phyloP scores from a whole-genome alignment of 2,797 vertebrate genomes.

The Carcharodon carcharias region DNA sequence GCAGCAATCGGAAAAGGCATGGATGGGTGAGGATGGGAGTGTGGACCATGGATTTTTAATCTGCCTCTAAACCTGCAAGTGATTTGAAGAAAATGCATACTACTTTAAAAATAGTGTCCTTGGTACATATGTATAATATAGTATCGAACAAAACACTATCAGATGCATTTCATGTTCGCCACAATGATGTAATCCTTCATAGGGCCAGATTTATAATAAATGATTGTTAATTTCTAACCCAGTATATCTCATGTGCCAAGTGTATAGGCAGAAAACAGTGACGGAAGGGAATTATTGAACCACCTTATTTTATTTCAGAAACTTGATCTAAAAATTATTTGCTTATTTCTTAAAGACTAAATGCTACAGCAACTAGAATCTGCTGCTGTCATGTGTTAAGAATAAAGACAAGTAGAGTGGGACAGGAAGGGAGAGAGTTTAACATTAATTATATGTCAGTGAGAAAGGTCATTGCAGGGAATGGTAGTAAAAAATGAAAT shows the following conservation, averaged over 20 bases:
- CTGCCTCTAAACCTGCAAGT: background rate
- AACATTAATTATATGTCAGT: background rate
- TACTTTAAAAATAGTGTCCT: slow-evolving; percentile 26
- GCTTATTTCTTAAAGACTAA: background rate
- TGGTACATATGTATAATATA: background rate
- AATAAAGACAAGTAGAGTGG: background rate
- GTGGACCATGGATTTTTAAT: background rate
- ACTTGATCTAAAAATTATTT: background rate
- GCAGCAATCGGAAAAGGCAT: background rate
- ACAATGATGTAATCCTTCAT: slow-evolving; percentile 27
- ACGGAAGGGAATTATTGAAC: background rate
- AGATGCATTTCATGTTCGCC: background rate
- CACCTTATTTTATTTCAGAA: background rate
- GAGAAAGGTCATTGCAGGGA: background rate
- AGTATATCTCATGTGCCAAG: background rate
- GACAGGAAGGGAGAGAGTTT: background rate
- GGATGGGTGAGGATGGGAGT: background rate
- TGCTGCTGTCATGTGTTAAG: background rate
- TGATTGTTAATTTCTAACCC: background rate
- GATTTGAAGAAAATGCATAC: background rate
- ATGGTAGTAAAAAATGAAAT: background rate
- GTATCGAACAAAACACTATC: slow-evolving; percentile 16
- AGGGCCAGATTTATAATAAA: slow-evolving; percentile 29
- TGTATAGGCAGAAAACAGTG: background rate
- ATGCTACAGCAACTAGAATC: background rate